phyloP scores from a whole-genome alignment of 2,113 vertebrate species.

The Sceloporus undulatus region DNA sequence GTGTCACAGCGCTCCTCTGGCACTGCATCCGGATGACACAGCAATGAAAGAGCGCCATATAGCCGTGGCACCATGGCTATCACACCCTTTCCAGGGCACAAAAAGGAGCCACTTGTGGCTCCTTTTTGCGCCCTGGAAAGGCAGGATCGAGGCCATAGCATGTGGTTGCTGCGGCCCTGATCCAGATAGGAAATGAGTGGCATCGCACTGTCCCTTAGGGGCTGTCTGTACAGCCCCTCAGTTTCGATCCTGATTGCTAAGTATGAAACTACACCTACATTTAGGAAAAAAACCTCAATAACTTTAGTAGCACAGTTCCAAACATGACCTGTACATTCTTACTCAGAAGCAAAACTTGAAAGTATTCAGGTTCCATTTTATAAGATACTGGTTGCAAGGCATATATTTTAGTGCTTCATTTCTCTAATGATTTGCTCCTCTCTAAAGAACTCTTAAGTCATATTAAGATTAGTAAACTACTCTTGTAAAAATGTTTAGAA shows the following conservation, averaged over 20 bases:
- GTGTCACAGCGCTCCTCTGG: no score
- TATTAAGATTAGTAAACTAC: constrained; percentile 71
- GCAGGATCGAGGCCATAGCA: no score
- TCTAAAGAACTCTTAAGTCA: constrained; percentile 63
- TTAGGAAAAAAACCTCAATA: background rate
- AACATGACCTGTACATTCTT: background rate
- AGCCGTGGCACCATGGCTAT: no score
- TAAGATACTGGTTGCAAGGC: constrained; percentile 62
- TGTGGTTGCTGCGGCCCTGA: no score
- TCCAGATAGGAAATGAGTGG: no score
- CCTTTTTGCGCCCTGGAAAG: no score
- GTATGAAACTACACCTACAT: constrained; percentile 13
- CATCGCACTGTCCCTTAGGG: no score
- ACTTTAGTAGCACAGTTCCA: background rate
- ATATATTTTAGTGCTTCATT: constrained; percentile 69
- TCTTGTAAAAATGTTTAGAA: constrained; percentile 68
- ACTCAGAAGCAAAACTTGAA: no score
- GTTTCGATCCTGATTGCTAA: background rate
- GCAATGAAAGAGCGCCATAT: no score
- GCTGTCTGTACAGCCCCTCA: background rate
- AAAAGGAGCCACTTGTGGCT: no score
- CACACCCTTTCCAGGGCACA: no score
- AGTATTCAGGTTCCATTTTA: constrained; percentile 44
- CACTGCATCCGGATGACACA: no score
- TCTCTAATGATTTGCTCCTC: constrained; percentile 70